Evolutionary conservation across 2,797 vertebrate species (phyloP), one percentile per base, ranked within the genome.

Genomic region (Geotrypetes seraphini): DNA sequence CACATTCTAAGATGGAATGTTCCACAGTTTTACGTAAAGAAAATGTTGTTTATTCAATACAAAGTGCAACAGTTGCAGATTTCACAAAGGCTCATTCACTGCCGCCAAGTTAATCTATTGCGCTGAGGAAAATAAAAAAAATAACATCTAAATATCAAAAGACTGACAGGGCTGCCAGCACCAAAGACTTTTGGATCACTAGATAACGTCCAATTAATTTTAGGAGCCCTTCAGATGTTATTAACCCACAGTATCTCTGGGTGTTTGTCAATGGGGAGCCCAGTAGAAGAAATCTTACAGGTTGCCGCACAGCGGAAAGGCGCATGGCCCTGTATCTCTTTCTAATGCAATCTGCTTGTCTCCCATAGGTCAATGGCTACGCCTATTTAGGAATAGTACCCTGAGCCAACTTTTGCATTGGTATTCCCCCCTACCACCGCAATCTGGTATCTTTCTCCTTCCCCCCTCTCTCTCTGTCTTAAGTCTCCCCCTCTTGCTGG

Each of bases 21-120:
- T 34, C 19, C 30, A 25, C 31, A 16, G 19, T n/a, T 19, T 4
- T 5, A 50, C 45, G 47, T 44, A 50, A 64, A 53, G 35, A 28
- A 46, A 40, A 44, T 19, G 1, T 28, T 33, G 47, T 31, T 54
- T 41, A 43, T 66, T 57, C 45, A 30, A 59, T 12, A 27, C n/a
- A 36, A n/a, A 57, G 35, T 20, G 18, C 34, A 31, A 50, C 49
- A 43, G 45, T 50, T 60, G 60, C 47, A 41, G 38, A 29, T 57
- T 55, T 51, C 39, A 42, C 57, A 53, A 60, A 62, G 49, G 51
- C 43, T 46, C 50, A 52, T 51, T 56, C 57, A 1, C 0, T 44
- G 51, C 43, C 50, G 44, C 60, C 50, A 53, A 62, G 45, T 47
- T 53, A 55, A 50, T 54, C 47, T 58, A 42, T 55, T 53, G 41